Evolutionary conservation across 1,140 invertebrate genomes (phyloP), one percentile per base, ranked within the genome.

Genomic region (Drosophila bocki): DNA sequence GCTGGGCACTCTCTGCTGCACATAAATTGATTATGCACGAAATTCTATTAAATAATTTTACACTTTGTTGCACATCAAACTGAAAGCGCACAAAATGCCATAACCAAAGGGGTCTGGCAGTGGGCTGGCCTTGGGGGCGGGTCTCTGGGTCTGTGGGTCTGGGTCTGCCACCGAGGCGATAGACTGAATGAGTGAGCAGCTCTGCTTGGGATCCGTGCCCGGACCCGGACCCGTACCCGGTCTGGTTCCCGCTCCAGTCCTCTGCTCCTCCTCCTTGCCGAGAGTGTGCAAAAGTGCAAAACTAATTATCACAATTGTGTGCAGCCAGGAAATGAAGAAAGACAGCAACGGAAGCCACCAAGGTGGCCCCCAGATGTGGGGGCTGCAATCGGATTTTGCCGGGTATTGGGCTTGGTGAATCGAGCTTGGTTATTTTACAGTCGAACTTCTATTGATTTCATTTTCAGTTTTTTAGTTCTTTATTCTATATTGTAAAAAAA

Each of bases 11-110:
- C 51, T 78, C 51, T 54, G 80, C 69, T 91, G 87, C 88, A 91
- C 84, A 91, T 91, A 84, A 91, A 91, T 90, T 91, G 87, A 91
- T 91, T 91, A 91, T 91, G 82, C 86, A 86, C 86, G 63, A 91
- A 91, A 91, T 91, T 91, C 80, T 87, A 91, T 86, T 82, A 81
- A 86, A 88, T 81, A 82, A 91, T 91, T 91, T 90, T 86, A 83
- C 90, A 91, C 84, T 91, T 91, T 90, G 90, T 83, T 91, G 90
- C 88, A 88, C 88, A 91, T 82, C 85, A 82, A 81, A 77, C 68
- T 91, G 80, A 80, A 91, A 82, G 77, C 72, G 71, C 75, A 70
- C 69, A 79, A 75, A 91, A 88, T 82, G 81, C 74, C 86, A 80
- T 91, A 80, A 76, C 78, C 80, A 67, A 81, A 42, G 45, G 57